phyloP scores from a whole-genome alignment of 2,888 invertebrate species.

The Flexamia atlantica region DNA sequence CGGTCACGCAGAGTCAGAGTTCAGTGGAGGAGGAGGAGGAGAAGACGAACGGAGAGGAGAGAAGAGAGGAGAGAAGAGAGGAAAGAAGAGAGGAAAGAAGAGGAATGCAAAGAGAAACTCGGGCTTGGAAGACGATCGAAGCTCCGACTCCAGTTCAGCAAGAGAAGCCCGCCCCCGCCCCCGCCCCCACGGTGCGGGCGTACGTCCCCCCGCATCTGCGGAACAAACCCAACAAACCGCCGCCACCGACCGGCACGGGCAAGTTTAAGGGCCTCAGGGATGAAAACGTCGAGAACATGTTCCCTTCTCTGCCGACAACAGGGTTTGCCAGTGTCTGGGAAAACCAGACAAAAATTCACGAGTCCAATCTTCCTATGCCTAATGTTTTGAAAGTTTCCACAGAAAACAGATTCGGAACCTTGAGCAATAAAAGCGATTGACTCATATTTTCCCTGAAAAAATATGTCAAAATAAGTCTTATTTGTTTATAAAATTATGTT shows the following conservation, averaged over 20 bases:
- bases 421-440: background rate
- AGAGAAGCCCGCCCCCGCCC: background rate
- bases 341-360: background rate
- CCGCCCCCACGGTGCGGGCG: background rate
- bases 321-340: background rate
- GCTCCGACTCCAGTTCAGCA: background rate
- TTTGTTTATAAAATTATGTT: too few relatives aligned
- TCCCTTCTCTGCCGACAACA: background rate
- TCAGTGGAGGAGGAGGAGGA: background rate
- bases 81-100: too few relatives aligned
- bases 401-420: background rate
- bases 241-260: background rate
- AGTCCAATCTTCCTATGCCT: background rate
- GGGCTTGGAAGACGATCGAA: slow-evolving; percentile 17
- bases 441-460: background rate
- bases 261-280: background rate
- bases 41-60: background rate
- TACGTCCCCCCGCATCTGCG: slow-evolving; percentile 22
- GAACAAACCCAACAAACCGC: background rate
- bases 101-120: background rate
- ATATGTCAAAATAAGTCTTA: too few relatives aligned
- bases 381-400: background rate
- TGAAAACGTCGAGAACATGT: slow-evolving; percentile 16
- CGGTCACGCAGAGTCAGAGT: background rate
- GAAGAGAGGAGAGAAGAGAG: background rate